Evolutionary conservation across 2,797 vertebrate genomes (phyloP).

Genomic region (Odontamblyopus rebecca): DNA sequence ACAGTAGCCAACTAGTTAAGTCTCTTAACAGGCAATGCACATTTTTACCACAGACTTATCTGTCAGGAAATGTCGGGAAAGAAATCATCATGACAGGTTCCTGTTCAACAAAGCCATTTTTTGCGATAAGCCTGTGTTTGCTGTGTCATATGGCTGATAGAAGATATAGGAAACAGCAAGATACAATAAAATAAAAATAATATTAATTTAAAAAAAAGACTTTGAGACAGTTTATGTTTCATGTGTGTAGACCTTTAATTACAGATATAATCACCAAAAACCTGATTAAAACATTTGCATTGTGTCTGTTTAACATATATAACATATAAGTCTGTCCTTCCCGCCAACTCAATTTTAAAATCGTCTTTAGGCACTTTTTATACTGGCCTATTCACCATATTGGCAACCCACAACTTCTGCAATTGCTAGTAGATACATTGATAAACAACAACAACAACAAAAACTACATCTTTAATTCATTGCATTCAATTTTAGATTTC

Average conservation of each 20-base stretch:
- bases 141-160: slow-evolving; percentile 10
- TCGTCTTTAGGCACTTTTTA: neutral
- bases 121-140: slow-evolving; percentile 18
- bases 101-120: slow-evolving; percentile 42
- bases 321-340: neutral
- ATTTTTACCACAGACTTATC: slow-evolving; percentile 55
- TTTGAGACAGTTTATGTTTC: neutral
- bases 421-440: neutral
- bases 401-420: neutral
- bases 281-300: neutral
- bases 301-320: neutral
- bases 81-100: slow-evolving; percentile 52
- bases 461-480: neutral
- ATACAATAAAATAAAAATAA: too few relatives aligned
- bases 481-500: neutral
- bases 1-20: neutral
- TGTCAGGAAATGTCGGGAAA: slow-evolving; percentile 67
- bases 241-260: neutral
- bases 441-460: too few relatives aligned
- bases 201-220: too few relatives aligned
- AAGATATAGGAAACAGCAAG: neutral
- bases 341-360: neutral
- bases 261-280: neutral
- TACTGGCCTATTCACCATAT: neutral
- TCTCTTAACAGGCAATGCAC: neutral